Base-by-base conservation (phyloP, 2,888 invertebrate genomes). In the Mimachlamys varia region DNA sequence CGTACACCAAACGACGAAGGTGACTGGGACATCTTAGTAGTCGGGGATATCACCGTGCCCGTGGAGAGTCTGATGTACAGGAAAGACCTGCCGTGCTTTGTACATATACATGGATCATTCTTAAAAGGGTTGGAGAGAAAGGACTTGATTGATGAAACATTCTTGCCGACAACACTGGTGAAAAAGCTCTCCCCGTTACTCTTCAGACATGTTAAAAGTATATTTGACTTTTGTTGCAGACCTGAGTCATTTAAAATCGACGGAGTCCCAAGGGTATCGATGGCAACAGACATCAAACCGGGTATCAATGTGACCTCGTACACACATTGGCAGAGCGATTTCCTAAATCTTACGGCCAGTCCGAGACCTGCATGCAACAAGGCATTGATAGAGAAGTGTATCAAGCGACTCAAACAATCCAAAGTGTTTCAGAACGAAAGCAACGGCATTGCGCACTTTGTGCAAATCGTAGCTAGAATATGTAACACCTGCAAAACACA, bases 21-120 rank as follows among this genome's bases (percentile, higher is more conserved):
- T 0, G 94, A 94, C 62, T 92, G 91, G 22, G 93, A 94, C 89
- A 92, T 93, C 50, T 53, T 94, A 0, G 27, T 93, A 1, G 90
- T 92, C 22, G 93, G 93, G 13, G 92, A 92, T 15, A 91, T 92
- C 19, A 44, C 90, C 37, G 91, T 94, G 50, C 94, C 94, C 0
- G 89, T 90, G 10, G 91, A 89, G 0, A 49, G 90, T 58, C 38
- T 94, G 4, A 93, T 91, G 58, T 89, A 62, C 19, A 88, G 93
- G 22, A 33, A 89, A 5, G 92, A 93, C n/a, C 90, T 90, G 5
- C 93, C 93, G 0, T 92, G 93, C 91, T 93, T 92, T 89, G 92
- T 93, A 10, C 91, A 91, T 89, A 88, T 94, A 10, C 58, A 89
- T 10, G 92, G 91, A 5, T 17, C 50, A 4, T 49, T 91, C 37